These are phyloP conservation scores for Mylabris sibirica DNA, from an alignment of 2,888 invertebrate species.

Conservation along the genomic window DNA sequence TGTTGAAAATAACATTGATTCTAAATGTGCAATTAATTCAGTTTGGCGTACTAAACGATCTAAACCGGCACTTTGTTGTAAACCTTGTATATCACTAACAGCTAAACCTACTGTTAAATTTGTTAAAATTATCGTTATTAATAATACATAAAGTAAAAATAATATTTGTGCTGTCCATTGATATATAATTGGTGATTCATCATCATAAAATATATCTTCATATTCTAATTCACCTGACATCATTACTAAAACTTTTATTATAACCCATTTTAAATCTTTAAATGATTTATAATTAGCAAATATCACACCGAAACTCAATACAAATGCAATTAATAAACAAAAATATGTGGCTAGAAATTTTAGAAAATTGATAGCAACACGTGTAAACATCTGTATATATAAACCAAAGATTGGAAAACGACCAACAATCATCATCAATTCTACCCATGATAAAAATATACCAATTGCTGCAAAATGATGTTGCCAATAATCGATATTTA, in stretches of 20 bases:
- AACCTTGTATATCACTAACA: slow-evolving; percentile 84
- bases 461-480: slow-evolving; percentile 82
- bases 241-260: slow-evolving; percentile 85
- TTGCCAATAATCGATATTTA: slow-evolving; percentile 69
- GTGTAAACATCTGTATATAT: slow-evolving; percentile 89
- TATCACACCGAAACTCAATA: slow-evolving; percentile 81
- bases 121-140: slow-evolving; percentile 83
- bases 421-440: slow-evolving; percentile 86
- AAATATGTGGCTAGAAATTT: slow-evolving; percentile 83
- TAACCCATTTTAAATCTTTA: slow-evolving; percentile 67
- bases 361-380: slow-evolving; percentile 82
- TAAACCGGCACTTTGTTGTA: slow-evolving; percentile 80
- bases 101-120: slow-evolving; percentile 86
- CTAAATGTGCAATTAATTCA: slow-evolving; percentile 81
- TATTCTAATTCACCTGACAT: slow-evolving; percentile 89
- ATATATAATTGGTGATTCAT: slow-evolving; percentile 61
- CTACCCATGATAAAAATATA: slow-evolving; percentile 82
- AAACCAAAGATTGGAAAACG: slow-evolving; percentile 86
- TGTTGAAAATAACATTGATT: slow-evolving; percentile 83
- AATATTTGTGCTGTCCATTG: slow-evolving; percentile 78
- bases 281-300: slow-evolving; percentile 81
- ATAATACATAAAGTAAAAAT: slow-evolving; percentile 77
- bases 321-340: slow-evolving; percentile 81
- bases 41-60: slow-evolving; percentile 84
- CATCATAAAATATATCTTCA: slow-evolving; percentile 79